Evolutionary conservation across 64 coral and sea anemone genomes (phyloP), one percentile per base, ranked within the genome.

Genomic region (Actinia tenebrosa): DNA sequence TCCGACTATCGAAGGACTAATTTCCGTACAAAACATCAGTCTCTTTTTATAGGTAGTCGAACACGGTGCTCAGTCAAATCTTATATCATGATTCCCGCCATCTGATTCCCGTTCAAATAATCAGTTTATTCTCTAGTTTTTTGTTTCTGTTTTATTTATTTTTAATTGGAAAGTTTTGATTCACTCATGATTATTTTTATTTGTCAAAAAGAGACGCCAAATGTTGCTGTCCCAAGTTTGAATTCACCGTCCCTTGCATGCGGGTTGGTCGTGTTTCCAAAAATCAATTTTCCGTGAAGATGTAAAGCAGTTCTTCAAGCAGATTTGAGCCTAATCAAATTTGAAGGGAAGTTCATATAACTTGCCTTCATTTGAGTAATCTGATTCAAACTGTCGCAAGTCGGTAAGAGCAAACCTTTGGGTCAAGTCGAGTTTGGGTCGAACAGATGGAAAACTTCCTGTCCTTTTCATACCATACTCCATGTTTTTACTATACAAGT

Each of bases 401-500:
- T 75, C 69, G 69, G 69, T 75, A 42, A 75, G 25, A 75, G 69
- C 69, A 75, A 75, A 75, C 27, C 22, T 25, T 9, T 30, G 27
- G 25, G 25, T 1, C 69, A 27, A 30, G 69, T 42, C 27, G 69
- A 75, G 8, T 72, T 9, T 75, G 3, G 19, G 63, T 20, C 56
- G 56, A 58, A 75, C 69, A 75, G 69, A 75, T 75, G 69, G 26
- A 42, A 75, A 26, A 75, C 69, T 75, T 9, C 25, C 69, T 30
- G 69, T 42, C 26, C 69, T 75, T 75, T 75, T 75, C 69, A 75
- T 75, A 37, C 69, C 69, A 66, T n/a, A 66, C 56, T 66, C 18
- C 22, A 5, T 23, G 20, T 9, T n/a, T 66, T 66, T 20, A 66
- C 22, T 30, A 75, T 75, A 26, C 69, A 26, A 75, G 26, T 25